Evolutionary conservation across 2,797 vertebrate genomes (phyloP), one percentile per base, ranked within the genome.

Genomic region (Microtus agrestis): DNA sequence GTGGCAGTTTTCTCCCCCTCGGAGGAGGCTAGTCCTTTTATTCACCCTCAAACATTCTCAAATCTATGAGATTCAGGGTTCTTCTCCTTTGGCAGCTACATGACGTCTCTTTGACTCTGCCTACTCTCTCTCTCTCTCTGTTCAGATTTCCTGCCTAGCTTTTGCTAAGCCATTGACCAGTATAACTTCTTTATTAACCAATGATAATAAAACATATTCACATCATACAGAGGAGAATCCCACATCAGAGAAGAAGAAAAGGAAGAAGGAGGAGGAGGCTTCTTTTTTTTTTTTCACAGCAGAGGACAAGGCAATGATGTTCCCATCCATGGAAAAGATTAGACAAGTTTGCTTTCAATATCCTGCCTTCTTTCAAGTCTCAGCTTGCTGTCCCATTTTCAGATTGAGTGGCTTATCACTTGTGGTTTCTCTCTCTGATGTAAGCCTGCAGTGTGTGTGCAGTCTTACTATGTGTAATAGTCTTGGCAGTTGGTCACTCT

Each of bases 1-100:
- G 37, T 63, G 56, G 14, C 25, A 19, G 80, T 12, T 51, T 43
- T 63, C 31, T 4, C 37, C 27, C 59, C 56, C 56, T 59, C 2
- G 2, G 56, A 59, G 8, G 25, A 43, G 56, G 79, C 3, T 43
- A 29, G 56, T 19, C 56, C 80, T 43, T 4, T 61, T 61, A 82
- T 94, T 95, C 91, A 94, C 56, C 71, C 89, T 91, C 9, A 65
- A 86, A 81, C 3, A 59, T 19, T 37, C n/a, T 71, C n/a, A 71
- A 37, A 71, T 51, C 56, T 56, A 59, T 59, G 56, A 59, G 56
- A 59, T 59, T 59, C 2, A 6, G 19, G 56, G 21, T 59, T 7
- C 19, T 59, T 23, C 7, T 59, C 6, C 19, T 59, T 59, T 59
- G 56, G 21, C 56, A 59, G 21, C 56, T 59, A 59, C 56, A 59